Evolutionary conservation across 2,113 vertebrate genomes (phyloP).

Genomic region (Pluvianellus socialis): DNA sequence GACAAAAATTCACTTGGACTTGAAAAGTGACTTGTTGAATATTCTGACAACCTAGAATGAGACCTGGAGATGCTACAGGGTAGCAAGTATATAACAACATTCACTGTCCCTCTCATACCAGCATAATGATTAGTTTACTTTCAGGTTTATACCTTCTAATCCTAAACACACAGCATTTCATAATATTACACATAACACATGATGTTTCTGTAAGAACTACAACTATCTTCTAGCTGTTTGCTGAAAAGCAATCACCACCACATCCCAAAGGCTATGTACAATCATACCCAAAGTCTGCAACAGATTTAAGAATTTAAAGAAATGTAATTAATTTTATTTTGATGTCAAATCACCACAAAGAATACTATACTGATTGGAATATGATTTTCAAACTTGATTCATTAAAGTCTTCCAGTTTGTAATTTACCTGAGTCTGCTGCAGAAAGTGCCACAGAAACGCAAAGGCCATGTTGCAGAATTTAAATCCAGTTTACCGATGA

Average conservation of each 20-base stretch:
- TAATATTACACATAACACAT: neutral
- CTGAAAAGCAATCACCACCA: neutral
- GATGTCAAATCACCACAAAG: neutral
- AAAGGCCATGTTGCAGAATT: constrained; percentile 28
- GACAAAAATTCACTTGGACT: neutral
- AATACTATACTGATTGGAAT: neutral
- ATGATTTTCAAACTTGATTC: constrained; percentile 6
- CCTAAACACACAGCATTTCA: neutral
- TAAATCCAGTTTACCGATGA: constrained; percentile 43
- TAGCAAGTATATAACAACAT: neutral
- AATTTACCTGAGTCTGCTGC: constrained; percentile 52
- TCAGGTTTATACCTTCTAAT: neutral
- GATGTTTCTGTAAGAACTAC: neutral
- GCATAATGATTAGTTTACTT: neutral
- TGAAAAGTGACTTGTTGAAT: neutral
- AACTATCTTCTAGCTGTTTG: neutral
- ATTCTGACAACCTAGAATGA: neutral
- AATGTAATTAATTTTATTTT: neutral
- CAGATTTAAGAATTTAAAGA: neutral
- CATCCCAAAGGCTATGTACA: neutral
- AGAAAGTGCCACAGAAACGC: neutral
- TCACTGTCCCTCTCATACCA: neutral
- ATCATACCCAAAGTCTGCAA: neutral
- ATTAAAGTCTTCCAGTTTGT: neutral
- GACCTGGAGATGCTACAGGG: neutral